Base-by-base conservation (phyloP, 2,888 invertebrate species). In the Brachynemurus nebulosus region DNA sequence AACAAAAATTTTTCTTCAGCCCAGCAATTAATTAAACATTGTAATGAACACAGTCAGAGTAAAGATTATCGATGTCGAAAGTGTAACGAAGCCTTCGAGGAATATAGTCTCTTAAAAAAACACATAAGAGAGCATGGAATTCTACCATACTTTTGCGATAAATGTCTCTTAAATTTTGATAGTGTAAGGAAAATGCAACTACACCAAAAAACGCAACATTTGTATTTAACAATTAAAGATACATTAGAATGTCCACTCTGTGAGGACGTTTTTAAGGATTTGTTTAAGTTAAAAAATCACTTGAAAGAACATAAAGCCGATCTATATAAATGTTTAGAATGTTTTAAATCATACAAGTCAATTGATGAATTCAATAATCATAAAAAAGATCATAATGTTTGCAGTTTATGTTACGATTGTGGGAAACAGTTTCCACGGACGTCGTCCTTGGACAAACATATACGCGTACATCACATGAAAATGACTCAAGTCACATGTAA, bases 361-460 rank as follows among this genome's bases (percentile, higher is more conserved):
- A 4, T 8, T 12, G 2, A 14, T 6, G n/a, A 27, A 16, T 17
- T 44, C 40, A 38, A 44, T 12, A 42, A 50, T 34, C 50, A 49
- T 34, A 49, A 52, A 4, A 52, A 53, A 39, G 48, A 48, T 14
- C 48, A 52, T 40, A 45, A 48, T 16, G 46, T 47, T 37, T 46
- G 42, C 40, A 53, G 49, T 33, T 48, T 40, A 39, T 59, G 59
- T 51, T 55, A 54, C 34, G 52, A 52, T 33, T 59, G 59, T 50
- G 49, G 50, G 38, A 49, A 50, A 44, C 49, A 48, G 8, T 59
- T 57, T 45, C 37, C 48, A 5, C 45, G 51, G 20, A 52, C 51
- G 47, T 33, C 47, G 9, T 47, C 43, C 34, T 47, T 56, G 38
- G 45, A 50, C 37, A 45, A 45, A 16, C 56, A 56, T 50, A n/a